These are phyloP conservation scores for Cephus runcator DNA, from an alignment of 2,888 invertebrate species.

Conservation along the genomic window DNA sequence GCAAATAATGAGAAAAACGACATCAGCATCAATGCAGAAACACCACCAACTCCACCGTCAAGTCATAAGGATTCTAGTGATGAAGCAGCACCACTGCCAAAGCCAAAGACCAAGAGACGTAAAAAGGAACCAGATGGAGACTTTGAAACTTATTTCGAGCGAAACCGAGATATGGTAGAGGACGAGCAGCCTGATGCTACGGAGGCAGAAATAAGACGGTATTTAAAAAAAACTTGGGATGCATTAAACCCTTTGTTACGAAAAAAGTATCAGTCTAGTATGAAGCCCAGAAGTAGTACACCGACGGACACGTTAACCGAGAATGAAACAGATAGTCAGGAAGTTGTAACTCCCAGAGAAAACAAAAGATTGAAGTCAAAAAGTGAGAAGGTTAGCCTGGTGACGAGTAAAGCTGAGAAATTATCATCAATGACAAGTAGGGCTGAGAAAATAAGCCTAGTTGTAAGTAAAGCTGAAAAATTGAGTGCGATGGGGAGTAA, in stretches of 20 bases:
- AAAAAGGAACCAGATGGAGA: slow-evolving; percentile 50
- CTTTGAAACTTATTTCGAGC: slow-evolving; percentile 67
- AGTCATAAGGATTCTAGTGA: slow-evolving; percentile 50
- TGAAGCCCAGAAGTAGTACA: neutral
- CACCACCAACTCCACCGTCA: slow-evolving; percentile 52
- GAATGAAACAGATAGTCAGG: slow-evolving; percentile 33
- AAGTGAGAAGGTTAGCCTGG: neutral
- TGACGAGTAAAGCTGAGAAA: neutral
- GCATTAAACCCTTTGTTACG: slow-evolving; percentile 59
- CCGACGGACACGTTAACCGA: neutral
- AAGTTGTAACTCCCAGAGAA: slow-evolving; percentile 34
- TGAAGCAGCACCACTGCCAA: slow-evolving; percentile 39
- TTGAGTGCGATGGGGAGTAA: slow-evolving; percentile 12
- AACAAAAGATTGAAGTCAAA: slow-evolving; percentile 40
- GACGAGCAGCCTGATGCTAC: slow-evolving; percentile 68
- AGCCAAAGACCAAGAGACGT: slow-evolving; percentile 27
- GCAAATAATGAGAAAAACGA: slow-evolving; percentile 21
- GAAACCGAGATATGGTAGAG: slow-evolving; percentile 66
- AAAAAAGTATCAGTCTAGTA: slow-evolving; percentile 31
- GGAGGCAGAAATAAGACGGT: slow-evolving; percentile 64
- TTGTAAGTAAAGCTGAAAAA: slow-evolving; percentile 13
- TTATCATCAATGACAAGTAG: neutral
- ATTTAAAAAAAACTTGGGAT: slow-evolving; percentile 68
- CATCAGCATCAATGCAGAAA: slow-evolving; percentile 42
- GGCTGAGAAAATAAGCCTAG: neutral